These are phyloP conservation scores for Trypoxylon attenuatum DNA, from an alignment of 2,888 invertebrate genomes.

Conservation along the genomic window DNA sequence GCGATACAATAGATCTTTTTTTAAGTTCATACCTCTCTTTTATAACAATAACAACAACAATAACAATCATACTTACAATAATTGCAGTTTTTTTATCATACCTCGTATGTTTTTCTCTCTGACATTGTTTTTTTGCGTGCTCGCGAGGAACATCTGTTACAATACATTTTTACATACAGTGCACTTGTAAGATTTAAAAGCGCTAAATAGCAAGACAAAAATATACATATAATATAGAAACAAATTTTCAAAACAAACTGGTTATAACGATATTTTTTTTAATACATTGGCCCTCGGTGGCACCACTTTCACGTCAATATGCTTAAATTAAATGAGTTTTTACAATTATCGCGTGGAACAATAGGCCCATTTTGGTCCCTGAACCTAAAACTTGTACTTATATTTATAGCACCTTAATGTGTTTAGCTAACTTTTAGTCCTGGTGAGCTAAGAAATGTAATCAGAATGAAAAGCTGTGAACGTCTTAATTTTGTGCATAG, in stretches of 20 bases:
- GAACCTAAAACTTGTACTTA: constrained; percentile 61
- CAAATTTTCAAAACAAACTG: not conserved
- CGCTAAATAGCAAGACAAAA: constrained; percentile 13
- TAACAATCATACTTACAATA: constrained; percentile 58
- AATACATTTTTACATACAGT: constrained; percentile 43
- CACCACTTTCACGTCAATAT: constrained; percentile 33
- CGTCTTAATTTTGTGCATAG: not conserved
- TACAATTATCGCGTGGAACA: constrained; percentile 45
- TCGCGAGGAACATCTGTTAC: constrained; percentile 48
- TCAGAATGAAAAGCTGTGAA: constrained; percentile 2
- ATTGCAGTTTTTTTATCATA: constrained; percentile 27
- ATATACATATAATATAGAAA: constrained; percentile 11
- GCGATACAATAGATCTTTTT: constrained; percentile 26
- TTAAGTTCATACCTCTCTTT: constrained; percentile 43
- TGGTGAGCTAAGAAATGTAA: constrained; percentile 35
- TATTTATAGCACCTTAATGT: constrained; percentile 46
- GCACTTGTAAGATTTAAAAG: constrained; percentile 30
- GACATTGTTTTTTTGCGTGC: constrained; percentile 44
- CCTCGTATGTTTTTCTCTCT: constrained; percentile 31
- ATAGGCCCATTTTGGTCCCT: constrained; percentile 63
- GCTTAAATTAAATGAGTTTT: constrained; percentile 48
- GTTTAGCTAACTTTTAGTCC: constrained; percentile 26
- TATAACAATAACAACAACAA: constrained; percentile 61
- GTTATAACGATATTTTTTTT: constrained; percentile 5
- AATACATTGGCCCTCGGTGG: constrained; percentile 4